Evolutionary conservation across 2,113 vertebrate genomes (phyloP).

Genomic region (Pelecanoides urinatrix): DNA sequence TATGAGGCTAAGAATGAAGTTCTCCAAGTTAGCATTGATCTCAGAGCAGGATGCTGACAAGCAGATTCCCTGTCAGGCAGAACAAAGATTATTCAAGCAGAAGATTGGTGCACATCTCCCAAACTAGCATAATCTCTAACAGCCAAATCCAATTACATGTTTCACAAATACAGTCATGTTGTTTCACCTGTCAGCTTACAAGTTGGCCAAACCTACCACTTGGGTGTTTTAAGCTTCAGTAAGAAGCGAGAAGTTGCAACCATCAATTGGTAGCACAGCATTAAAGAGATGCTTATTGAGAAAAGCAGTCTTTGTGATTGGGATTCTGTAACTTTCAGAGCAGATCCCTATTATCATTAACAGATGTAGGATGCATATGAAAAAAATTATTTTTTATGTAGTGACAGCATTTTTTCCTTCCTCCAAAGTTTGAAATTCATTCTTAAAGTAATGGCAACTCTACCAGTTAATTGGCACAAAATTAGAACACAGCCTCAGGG

Average conservation of each 20-base stretch:
- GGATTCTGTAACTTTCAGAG: neutral
- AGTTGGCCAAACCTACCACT: neutral
- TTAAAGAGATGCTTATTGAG: neutral
- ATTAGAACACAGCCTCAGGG: neutral
- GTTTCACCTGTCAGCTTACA: neutral
- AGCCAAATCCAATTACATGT: neutral
- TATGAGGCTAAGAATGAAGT: neutral
- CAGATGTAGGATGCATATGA: neutral
- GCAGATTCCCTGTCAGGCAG: neutral
- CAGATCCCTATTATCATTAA: neutral
- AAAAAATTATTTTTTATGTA: neutral
- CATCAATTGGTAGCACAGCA: neutral
- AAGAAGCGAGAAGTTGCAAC: neutral
- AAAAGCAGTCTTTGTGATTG: neutral
- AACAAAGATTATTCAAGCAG: neutral
- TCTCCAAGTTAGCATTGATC: neutral
- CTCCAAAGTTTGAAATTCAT: neutral
- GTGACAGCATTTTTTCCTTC: neutral
- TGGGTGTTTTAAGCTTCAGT: neutral
- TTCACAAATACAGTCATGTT: neutral
- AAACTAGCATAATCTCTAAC: neutral
- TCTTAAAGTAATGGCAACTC: neutral
- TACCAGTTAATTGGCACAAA: neutral
- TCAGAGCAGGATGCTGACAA: neutral
- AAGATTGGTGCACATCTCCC: neutral